Evolutionary conservation across 2,888 invertebrate species (phyloP).

Genomic region (Trissolcus japonicus): DNA sequence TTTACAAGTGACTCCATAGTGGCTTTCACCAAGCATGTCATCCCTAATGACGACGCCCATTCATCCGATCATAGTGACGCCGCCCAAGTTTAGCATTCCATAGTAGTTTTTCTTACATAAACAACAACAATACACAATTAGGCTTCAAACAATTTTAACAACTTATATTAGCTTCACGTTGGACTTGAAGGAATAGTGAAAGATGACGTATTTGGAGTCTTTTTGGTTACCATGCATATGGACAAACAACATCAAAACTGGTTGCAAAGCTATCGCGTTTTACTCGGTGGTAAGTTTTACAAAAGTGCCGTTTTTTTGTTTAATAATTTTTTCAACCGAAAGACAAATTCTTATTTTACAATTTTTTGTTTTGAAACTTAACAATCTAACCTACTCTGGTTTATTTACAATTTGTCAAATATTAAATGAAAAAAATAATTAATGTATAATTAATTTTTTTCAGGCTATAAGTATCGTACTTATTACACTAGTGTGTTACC

Average conservation of each 20-base stretch:
- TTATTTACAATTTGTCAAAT: too few relatives aligned
- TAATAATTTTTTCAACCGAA: too few relatives aligned
- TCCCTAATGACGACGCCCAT: constrained; percentile 44
- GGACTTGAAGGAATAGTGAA: constrained; percentile 59
- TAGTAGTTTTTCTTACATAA: constrained; percentile 9
- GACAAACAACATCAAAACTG: constrained; percentile 86
- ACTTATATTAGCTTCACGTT: neutral
- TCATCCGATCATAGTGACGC: constrained; percentile 52
- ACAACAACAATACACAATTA: too few relatives aligned
- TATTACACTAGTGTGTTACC: constrained; percentile 85
- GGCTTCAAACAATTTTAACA: neutral
- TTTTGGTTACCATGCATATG: constrained; percentile 94
- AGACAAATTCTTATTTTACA: too few relatives aligned
- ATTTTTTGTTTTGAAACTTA: too few relatives aligned
- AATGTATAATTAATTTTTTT: constrained; percentile 52
- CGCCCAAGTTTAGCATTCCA: constrained; percentile 51
- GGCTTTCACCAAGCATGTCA: constrained; percentile 22
- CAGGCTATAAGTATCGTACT: constrained; percentile 84
- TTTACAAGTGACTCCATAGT: constrained; percentile 14
- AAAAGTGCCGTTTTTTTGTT: too few relatives aligned
- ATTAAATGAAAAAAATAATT: too few relatives aligned
- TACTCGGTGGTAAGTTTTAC: constrained; percentile 82
- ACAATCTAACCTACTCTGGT: too few relatives aligned
- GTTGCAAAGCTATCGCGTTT: constrained; percentile 86
- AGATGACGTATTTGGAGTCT: constrained; percentile 85